Base-by-base conservation (phyloP, 2,113 vertebrate genomes). In the Macroglossus sobrinus region DNA sequence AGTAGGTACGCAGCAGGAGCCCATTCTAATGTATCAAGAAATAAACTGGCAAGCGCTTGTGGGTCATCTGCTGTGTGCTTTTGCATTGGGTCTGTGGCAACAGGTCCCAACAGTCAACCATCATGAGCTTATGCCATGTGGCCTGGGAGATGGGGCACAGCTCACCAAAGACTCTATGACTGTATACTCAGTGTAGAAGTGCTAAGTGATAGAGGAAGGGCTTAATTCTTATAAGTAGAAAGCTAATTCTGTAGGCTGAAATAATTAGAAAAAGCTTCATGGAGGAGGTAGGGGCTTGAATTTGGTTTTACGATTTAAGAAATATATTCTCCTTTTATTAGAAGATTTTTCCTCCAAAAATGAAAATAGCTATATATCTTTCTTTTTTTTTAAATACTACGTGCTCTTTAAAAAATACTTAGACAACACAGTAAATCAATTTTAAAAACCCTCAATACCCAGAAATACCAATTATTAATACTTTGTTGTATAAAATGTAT, bases 171-270 rank as follows among this genome's bases (percentile, higher is more conserved):
- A 81, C 40, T 26, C 33, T 53, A 2, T 50, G 47, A 3, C 19
- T 45, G 1, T 47, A 2, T 61, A 2, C 0, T 35, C 14, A 9
- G 45, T 0, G 26, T 9, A 5, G 21, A 76, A 2, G 4, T 19
- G 50, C 78, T 22, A 16, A 57, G 33, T 38, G 72, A 12, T 8
- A 26, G 55, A 61, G 45, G 7, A 53, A 35, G 16, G 33, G 28
- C 26, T 55, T 22, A 2, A 7, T n/a, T 55, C 55, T 40, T 28
- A 33, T 0, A 16, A 53, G 79, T 45, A 59, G 35, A 26, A 35
- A 75, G 68, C 24, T 13, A 26, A 3, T 45, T 69, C 89, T 76
- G 7, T 24, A 12, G 22, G 18, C 30, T 59, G 45, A 76, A 71
- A 47, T 14, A 28, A 59, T 61, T 63, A 64, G 30, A 16, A 45